These are phyloP conservation scores for Drosophila bocki DNA, from an alignment of 1,140 invertebrate species.

Conservation along the genomic window DNA sequence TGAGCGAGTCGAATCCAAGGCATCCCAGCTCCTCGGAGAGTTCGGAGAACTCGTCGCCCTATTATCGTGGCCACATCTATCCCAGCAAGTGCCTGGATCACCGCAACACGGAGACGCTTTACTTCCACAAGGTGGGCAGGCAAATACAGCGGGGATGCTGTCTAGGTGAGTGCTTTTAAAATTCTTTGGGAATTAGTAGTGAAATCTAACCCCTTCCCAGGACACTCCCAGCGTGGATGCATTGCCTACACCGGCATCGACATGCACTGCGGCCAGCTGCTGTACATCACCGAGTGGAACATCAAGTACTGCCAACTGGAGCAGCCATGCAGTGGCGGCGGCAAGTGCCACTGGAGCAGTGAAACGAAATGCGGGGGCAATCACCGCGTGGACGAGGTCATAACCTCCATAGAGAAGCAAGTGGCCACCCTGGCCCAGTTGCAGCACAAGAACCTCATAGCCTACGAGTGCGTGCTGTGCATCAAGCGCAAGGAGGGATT, in stretches of 20 bases:
- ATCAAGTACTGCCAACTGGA: constrained; percentile 86
- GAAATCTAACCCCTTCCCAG: constrained; percentile 44
- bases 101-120: constrained; percentile 73
- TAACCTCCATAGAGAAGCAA: constrained; percentile 90
- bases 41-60: constrained; percentile 77
- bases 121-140: constrained; percentile 77
- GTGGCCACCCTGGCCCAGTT: constrained; percentile 89
- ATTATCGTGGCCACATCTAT: constrained; percentile 68
- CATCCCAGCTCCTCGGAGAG: constrained; percentile 80
- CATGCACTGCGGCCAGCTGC: constrained; percentile 88
- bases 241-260: constrained; percentile 90
- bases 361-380: constrained; percentile 73
- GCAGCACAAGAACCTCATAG: constrained; percentile 89
- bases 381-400: constrained; percentile 79
- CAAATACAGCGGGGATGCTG: constrained; percentile 79
- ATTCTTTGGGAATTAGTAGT: too few relatives aligned
- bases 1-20: constrained; percentile 79
- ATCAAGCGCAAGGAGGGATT: constrained; percentile 87
- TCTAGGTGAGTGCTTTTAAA: constrained; percentile 50
- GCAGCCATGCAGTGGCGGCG: constrained; percentile 60
- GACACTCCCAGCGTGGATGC: constrained; percentile 88
- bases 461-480: constrained; percentile 90
- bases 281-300: constrained; percentile 90
- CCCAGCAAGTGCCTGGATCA: constrained; percentile 78
- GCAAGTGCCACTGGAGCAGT: constrained; percentile 72